Evolutionary conservation across 2,797 vertebrate species (phyloP).

Genomic region (Mormyrops attenuatus): DNA sequence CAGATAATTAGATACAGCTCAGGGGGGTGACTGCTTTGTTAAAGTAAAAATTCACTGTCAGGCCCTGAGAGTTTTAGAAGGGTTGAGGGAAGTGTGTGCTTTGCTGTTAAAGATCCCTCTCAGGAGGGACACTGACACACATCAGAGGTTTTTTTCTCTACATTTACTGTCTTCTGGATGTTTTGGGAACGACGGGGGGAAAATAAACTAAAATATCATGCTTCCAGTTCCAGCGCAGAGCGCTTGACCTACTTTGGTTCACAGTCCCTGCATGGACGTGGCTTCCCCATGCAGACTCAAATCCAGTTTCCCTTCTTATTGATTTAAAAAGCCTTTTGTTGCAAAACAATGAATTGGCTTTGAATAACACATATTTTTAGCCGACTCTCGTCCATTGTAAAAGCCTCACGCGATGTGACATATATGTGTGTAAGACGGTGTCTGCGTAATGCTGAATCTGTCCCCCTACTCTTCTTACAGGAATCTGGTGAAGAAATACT

Average conservation of each 20-base stretch:
- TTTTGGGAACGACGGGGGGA: neutral
- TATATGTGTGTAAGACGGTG: neutral
- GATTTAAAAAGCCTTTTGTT: slow-evolving; percentile 1
- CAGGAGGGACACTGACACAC: slow-evolving; percentile 7
- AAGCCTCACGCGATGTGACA: neutral
- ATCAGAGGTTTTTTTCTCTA: slow-evolving; percentile 4
- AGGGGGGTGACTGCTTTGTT: neutral
- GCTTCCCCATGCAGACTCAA: neutral
- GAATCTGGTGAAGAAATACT: slow-evolving; percentile 96
- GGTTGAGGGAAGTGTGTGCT: slow-evolving; percentile 12
- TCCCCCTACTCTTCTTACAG: slow-evolving; percentile 52
- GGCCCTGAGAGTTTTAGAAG: slow-evolving; percentile 2
- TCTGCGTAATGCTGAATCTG: neutral
- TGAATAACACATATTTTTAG: neutral
- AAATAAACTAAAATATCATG: slow-evolving; percentile 2
- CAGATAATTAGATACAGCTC: slow-evolving; percentile 7
- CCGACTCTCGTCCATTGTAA: neutral
- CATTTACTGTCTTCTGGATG: slow-evolving; percentile 13
- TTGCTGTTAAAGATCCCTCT: slow-evolving; percentile 13
- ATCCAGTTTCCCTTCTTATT: neutral
- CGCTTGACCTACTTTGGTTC: slow-evolving; percentile 7
- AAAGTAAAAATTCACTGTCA: neutral
- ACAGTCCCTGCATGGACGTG: slow-evolving; percentile 5
- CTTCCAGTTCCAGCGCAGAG: neutral
- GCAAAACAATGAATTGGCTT: neutral